Percentiles rank a stretch among this genome's conserved stretches.
These are phyloP conservation scores for Andricus curvator DNA, from an alignment of 2,888 invertebrate genomes.

Conservation along the genomic window DNA sequence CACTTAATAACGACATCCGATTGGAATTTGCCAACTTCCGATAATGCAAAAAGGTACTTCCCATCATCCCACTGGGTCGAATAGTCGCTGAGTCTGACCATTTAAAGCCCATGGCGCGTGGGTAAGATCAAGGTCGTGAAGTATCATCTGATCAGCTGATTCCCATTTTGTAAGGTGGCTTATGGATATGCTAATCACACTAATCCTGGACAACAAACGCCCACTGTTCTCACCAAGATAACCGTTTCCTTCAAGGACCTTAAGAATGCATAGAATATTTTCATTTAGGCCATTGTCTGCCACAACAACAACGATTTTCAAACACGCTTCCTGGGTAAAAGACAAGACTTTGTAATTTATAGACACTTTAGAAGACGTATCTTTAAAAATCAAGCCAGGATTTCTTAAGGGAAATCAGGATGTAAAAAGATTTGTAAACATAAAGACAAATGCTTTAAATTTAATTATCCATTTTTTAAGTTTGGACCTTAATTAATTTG, in stretches of 20 bases:
- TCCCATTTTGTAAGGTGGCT: constrained; percentile 41
- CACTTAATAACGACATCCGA: neutral
- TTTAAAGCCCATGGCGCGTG: constrained; percentile 63
- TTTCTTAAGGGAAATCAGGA: neutral
- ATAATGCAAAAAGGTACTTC: constrained; percentile 15
- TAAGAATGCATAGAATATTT: neutral
- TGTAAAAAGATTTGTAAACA: neutral
- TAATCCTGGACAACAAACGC: constrained; percentile 29
- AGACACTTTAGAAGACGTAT: neutral
- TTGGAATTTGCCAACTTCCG: neutral
- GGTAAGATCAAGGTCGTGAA: constrained; percentile 68
- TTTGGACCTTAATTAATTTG: too few species aligned
- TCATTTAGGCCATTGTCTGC: constrained; percentile 10
- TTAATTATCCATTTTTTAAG: too few species aligned
- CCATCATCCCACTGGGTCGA: constrained; percentile 37
- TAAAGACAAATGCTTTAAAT: too few species aligned
- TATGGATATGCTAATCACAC: constrained; percentile 26
- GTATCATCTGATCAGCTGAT: constrained; percentile 57
- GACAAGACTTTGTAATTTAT: neutral
- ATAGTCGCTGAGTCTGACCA: constrained; percentile 55
- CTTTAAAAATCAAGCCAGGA: neutral
- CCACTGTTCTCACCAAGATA: constrained; percentile 28
- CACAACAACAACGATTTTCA: neutral
- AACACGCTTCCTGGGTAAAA: neutral
- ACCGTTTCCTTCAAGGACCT: constrained; percentile 5